These are phyloP conservation scores for Meles meles DNA, from an alignment of 2,113 vertebrate genomes.

Conservation along the genomic window DNA sequence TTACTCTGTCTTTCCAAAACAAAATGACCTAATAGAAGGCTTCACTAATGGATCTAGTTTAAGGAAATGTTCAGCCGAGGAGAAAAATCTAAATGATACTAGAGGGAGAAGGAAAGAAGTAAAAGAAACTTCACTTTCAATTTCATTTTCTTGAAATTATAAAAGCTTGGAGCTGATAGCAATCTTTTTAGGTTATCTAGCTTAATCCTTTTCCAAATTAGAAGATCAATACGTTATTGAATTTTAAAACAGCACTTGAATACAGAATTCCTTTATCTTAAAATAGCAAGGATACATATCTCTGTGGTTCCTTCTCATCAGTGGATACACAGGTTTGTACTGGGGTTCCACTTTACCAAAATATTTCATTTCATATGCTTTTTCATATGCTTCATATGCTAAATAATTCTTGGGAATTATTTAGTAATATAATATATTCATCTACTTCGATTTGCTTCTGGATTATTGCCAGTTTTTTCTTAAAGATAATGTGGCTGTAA, in stretches of 20 bases:
- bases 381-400: no score
- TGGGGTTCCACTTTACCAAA: background rate
- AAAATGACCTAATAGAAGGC: background rate
- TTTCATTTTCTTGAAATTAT: conserved; percentile 21
- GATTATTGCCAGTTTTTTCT: background rate
- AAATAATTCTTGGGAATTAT: background rate
- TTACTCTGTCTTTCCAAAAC: conserved; percentile 10
- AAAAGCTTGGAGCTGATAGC: background rate
- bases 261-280: conserved; percentile 5
- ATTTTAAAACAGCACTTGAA: conserved; percentile 34
- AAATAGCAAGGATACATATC: conserved; percentile 3
- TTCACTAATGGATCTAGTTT: background rate
- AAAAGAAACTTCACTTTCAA: conserved; percentile 7
- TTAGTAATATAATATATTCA: background rate
- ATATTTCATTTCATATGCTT: background rate
- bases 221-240: background rate
- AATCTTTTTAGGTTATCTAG: background rate
- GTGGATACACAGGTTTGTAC: background rate
- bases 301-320: background rate
- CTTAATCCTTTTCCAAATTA: background rate
- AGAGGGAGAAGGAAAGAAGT: background rate
- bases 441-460: background rate
- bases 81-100: background rate
- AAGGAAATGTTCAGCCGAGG: conserved; percentile 21
- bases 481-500: background rate